Evolutionary conservation across 1,140 invertebrate species (phyloP), one percentile per base, ranked within the genome.

Genomic region (Lerema accius): DNA sequence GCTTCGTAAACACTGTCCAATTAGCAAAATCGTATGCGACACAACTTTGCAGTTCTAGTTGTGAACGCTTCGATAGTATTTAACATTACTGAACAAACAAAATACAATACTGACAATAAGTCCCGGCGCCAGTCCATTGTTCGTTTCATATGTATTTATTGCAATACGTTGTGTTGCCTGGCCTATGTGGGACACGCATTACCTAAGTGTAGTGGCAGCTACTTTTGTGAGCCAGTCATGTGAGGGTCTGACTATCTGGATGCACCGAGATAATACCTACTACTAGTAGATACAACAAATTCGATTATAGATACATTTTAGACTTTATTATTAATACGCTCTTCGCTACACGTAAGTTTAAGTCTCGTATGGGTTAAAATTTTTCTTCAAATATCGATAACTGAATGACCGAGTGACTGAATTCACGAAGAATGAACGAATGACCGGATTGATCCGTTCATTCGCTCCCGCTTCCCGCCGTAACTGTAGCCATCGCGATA

Each of bases 141-240:
- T 55, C 6, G 17, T 42, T 40, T 10, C 50, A 39, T 39, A 53
- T 19, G 37, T 55, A 42, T 55, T 55, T 55, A 42, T 55, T 42
- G 50, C 49, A 16, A 26, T 55, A 37, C 49, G 50, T 16, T 26
- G 40, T 53, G 14, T 13, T 14, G 35, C 17, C 14, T n/a, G 17
- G 6, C 17, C 1, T 3, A 55, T 55, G 50, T 55, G 15, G 50
- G 50, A 55, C 50, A 55, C 50, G 50, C 37, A 42, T 55, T 55
- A 55, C 50, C 50, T 55, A 42, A 55, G 50, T 26, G 40, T 42
- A 39, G 49, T 55, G 37, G n/a, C 19, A 42, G 40, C 37, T 55
- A 40, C 50, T 55, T 55, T 55, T 55, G 50, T 55, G 50, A 28
- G 37, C 17, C 50, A 55, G 50, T 37, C 50, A 55, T 40, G 50